A percentile compares a stretch with the other conserved stretches of the same genome.
These are phyloP conservation scores for Diarsia dahlii DNA, from an alignment of 2,888 invertebrate species.

Conservation along the genomic window DNA sequence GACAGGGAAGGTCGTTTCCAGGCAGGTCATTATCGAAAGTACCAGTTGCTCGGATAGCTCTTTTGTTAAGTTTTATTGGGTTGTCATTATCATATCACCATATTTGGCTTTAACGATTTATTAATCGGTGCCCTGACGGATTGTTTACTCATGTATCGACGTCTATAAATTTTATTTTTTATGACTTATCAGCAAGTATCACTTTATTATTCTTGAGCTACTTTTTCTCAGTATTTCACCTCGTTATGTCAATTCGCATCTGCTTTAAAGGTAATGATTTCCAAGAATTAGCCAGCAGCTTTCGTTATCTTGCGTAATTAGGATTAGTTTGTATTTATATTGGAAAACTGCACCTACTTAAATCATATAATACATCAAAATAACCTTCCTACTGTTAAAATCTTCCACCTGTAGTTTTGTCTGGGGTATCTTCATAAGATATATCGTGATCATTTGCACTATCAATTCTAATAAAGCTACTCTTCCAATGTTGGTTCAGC, in stretches of 20 bases:
- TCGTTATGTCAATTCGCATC: slow-evolving; percentile 22
- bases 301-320: background rate
- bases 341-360: background rate
- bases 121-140: slow-evolving; percentile 70
- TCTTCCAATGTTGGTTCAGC: background rate
- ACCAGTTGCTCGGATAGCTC: slow-evolving; percentile 68
- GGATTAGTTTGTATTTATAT: background rate
- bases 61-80: slow-evolving; percentile 76
- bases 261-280: slow-evolving; percentile 16
- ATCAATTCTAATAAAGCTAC: background rate
- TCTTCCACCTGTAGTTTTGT: slow-evolving; percentile 13
- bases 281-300: background rate
- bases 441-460: background rate
- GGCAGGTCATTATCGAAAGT: slow-evolving; percentile 78
- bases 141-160: slow-evolving; percentile 60
- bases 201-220: slow-evolving; percentile 32
- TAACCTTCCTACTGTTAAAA: no score
- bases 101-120: slow-evolving; percentile 76
- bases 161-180: slow-evolving; percentile 40
- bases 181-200: slow-evolving; percentile 27
- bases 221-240: slow-evolving; percentile 23
- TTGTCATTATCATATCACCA: slow-evolving; percentile 75
- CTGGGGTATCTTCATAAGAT: background rate
- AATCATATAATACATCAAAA: background rate
- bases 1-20: slow-evolving; percentile 79